These are phyloP conservation scores for Rhynchonycteris naso DNA, from an alignment of 2,797 vertebrate genomes.

Conservation along the genomic window DNA sequence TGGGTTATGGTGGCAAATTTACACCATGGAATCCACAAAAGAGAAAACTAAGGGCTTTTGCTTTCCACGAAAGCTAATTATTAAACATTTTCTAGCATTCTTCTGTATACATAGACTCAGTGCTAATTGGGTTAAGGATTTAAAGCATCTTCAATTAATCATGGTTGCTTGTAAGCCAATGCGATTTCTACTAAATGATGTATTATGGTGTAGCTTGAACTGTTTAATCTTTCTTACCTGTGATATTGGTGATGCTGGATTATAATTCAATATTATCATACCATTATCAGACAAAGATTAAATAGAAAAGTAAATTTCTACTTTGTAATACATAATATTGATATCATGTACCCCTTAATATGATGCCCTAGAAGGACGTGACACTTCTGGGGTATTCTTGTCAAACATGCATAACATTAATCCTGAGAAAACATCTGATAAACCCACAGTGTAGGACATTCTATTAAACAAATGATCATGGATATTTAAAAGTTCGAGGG, in stretches of 20 bases:
- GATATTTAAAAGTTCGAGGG: neutral
- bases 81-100: neutral
- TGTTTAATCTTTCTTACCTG: neutral
- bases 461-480: neutral
- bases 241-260: neutral
- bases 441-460: neutral
- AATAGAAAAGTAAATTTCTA: neutral
- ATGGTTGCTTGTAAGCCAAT: neutral
- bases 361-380: neutral
- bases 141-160: conserved; percentile 44
- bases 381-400: neutral
- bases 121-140: conserved; percentile 2
- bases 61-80: neutral
- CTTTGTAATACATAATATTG: neutral
- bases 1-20: neutral
- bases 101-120: neutral
- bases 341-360: neutral
- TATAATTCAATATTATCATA: neutral
- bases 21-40: neutral
- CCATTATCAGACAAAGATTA: conserved; percentile 14
- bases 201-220: neutral
- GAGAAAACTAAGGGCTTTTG: neutral
- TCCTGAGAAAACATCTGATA: neutral
- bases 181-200: neutral
- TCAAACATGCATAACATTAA: neutral